These are phyloP conservation scores for Drosophila azteca DNA, from an alignment of 1,140 invertebrate genomes.

Conservation along the genomic window DNA sequence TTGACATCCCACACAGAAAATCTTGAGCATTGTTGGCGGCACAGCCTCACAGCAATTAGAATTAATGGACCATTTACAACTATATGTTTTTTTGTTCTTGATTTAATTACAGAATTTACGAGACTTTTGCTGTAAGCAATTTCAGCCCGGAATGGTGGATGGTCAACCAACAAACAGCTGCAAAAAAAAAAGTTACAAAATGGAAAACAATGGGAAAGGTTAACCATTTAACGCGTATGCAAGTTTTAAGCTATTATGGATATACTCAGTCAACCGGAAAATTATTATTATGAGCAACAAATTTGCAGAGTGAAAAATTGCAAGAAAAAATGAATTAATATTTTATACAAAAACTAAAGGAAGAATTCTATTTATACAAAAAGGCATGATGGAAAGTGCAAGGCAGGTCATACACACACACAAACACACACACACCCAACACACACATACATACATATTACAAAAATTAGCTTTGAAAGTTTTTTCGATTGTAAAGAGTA, in stretches of 20 bases:
- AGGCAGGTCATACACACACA: slow-evolving; percentile 46
- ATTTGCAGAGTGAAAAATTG: slow-evolving; percentile 22
- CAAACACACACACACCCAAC: slow-evolving; percentile 28
- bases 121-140: slow-evolving; percentile 86
- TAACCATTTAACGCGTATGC: slow-evolving; percentile 42
- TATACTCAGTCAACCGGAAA: slow-evolving; percentile 70
- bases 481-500: slow-evolving; percentile 42
- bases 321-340: slow-evolving; percentile 48
- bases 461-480: slow-evolving; percentile 58
- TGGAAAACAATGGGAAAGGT: slow-evolving; percentile 37
- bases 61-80: slow-evolving; percentile 8
- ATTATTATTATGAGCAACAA: slow-evolving; percentile 31
- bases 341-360: slow-evolving; percentile 57
- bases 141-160: slow-evolving; percentile 34
- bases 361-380: slow-evolving; percentile 42
- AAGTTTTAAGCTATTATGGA: slow-evolving; percentile 73
- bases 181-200: slow-evolving; percentile 32
- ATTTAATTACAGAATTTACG: slow-evolving; percentile 87
- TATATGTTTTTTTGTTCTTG: slow-evolving; percentile 35
- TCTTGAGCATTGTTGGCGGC: neutral
- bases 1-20: too few relatives aligned
- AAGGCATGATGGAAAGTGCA: slow-evolving; percentile 44
- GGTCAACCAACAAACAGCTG: slow-evolving; percentile 15
- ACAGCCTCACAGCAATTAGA: slow-evolving; percentile 2
- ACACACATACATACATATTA: slow-evolving; percentile 28